phyloP scores from a whole-genome alignment of 1,140 invertebrate genomes.

The Drosophila parabipectinata region DNA sequence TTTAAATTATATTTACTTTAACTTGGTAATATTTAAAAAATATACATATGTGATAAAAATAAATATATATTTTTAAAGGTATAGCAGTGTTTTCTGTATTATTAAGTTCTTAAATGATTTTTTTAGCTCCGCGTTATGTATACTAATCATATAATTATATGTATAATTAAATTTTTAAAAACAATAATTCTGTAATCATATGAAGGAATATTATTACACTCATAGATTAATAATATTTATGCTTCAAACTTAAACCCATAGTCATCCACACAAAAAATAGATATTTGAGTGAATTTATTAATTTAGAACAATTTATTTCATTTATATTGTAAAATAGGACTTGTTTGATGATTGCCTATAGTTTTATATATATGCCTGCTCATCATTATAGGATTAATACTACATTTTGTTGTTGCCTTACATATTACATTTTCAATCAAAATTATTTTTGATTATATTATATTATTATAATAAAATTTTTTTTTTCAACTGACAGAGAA shows the following conservation, averaged over 20 bases:
- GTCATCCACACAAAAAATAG: slow-evolving; percentile 8
- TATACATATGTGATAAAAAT: neutral
- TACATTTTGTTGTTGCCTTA: neutral
- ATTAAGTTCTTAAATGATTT: neutral
- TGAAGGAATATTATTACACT: slow-evolving; percentile 15
- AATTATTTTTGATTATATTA: neutral
- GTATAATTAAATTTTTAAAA: neutral
- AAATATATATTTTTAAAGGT: slow-evolving; percentile 3
- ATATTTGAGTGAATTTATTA: slow-evolving; percentile 17
- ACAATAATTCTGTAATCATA: slow-evolving; percentile 4
- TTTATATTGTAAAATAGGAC: slow-evolving; percentile 5
- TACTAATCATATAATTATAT: neutral
- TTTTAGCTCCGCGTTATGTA: neutral
- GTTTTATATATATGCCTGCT: neutral
- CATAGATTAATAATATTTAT: slow-evolving; percentile 11
- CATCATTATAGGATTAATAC: neutral
- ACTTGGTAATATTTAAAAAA: neutral
- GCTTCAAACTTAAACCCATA: slow-evolving; percentile 1
- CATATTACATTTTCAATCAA: neutral
- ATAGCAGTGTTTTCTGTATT: neutral
- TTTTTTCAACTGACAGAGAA: neutral
- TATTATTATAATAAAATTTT: neutral
- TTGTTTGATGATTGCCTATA: slow-evolving; percentile 8
- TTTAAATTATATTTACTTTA: slow-evolving; percentile 1
- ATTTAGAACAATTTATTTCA: slow-evolving; percentile 26